Conservation (phyloP, 2,888 invertebrate species). For the Cryptocephalus moraei region DNA sequence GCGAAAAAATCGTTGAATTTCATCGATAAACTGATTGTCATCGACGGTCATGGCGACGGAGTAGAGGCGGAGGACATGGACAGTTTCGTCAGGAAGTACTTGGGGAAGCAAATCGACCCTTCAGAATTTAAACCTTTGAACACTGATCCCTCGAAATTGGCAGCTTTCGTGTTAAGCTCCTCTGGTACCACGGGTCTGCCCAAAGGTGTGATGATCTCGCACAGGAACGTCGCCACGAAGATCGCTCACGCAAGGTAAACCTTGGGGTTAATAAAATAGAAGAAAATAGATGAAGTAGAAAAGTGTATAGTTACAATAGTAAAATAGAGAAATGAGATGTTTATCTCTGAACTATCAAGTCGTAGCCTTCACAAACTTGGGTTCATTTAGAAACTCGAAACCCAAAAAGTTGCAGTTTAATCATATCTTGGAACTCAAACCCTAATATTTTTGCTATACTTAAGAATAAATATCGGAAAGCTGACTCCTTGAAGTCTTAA, state of each 20-base stretch:
- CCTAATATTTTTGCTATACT: too few relatives aligned
- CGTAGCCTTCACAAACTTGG: too few relatives aligned
- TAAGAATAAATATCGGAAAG: too few relatives aligned
- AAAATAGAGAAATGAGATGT: too few relatives aligned
- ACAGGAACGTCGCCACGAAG: conserved; percentile 37
- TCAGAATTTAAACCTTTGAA: conserved; percentile 8
- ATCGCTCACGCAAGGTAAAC: conserved; percentile 9
- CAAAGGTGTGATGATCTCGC: conserved; percentile 54
- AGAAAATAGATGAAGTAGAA: conserved; percentile 1
- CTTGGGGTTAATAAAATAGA: not conserved
- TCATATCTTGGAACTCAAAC: too few relatives aligned
- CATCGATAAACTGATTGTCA: conserved; percentile 45
- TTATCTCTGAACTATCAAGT: too few relatives aligned
- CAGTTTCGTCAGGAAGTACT: conserved; percentile 5
- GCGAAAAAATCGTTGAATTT: conserved; percentile 29
- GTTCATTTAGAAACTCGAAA: too few relatives aligned
- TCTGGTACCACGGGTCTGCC: conserved; percentile 62
- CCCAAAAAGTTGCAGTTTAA: too few relatives aligned
- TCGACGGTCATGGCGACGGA: conserved; percentile 18
- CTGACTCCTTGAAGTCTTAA: too few relatives aligned
- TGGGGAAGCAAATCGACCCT: too few relatives aligned
- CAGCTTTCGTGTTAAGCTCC: conserved; percentile 44
- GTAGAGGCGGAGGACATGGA: not conserved
- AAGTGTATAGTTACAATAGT: not conserved
- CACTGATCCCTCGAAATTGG: conserved; percentile 16